A percentile compares a stretch with the other conserved stretches of the same genome.
Conservation (phyloP, 2,113 vertebrate genomes). For the Rhizomys pruinosus region DNA sequence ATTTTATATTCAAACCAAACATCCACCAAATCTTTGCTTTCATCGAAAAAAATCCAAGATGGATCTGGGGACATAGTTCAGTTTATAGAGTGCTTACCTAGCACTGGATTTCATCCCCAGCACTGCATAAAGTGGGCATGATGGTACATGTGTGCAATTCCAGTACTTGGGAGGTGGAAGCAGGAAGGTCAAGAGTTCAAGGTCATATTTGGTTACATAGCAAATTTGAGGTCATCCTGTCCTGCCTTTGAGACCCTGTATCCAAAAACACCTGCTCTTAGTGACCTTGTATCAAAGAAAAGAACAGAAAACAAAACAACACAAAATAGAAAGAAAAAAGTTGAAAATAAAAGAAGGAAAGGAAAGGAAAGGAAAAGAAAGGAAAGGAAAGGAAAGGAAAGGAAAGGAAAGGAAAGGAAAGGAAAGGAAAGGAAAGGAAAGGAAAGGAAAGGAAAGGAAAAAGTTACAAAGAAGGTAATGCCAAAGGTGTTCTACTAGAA, state of each 20-base stretch:
- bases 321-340: too few species aligned
- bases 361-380: fast-evolving
- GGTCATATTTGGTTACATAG: neutral
- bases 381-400: neutral
- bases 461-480: neutral
- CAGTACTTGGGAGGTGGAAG: neutral
- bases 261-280: neutral
- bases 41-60: constrained; percentile 9
- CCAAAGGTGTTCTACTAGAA: constrained; percentile 42
- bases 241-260: neutral
- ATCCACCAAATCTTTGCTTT: constrained; percentile 22
- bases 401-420: too few species aligned
- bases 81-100: neutral
- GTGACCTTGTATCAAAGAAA: neutral
- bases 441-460: neutral
- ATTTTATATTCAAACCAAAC: neutral
- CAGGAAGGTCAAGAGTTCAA: neutral
- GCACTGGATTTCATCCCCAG: neutral
- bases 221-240: neutral
- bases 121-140: neutral
- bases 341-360: fast-evolving
- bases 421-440: too few species aligned
- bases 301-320: too few species aligned
- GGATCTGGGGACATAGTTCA: neutral
- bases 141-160: too few species aligned